Evolutionary conservation across 2,113 vertebrate genomes (phyloP), one percentile per base, ranked within the genome.

Genomic region (Muntiacus muntjak): DNA sequence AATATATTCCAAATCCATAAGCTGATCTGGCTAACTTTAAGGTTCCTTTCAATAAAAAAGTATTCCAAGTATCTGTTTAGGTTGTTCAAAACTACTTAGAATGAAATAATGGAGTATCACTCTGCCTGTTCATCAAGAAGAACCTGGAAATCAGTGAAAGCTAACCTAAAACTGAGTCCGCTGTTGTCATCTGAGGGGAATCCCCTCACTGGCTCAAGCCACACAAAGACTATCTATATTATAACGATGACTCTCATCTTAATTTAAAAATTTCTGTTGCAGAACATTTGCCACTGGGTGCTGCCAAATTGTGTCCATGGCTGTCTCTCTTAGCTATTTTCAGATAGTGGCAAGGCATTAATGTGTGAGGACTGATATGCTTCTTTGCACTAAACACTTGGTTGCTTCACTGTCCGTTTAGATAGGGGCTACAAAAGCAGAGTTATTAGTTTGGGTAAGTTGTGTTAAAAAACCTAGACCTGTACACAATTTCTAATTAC

Each of bases 231-330:
- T 67, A 81, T 88, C 67, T 54, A 55, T n/a, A 76, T 87, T 50
- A 71, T 11, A 90, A 23, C 36, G 50, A 74, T n/a, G 47, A 91
- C 60, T 96, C 55, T 97, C 43, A 97, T 50, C 91, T 94, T 93
- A 84, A 93, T 58, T 93, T 89, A 84, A 91, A 91, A 91, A 45
- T 94, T 82, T 93, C 76, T 91, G 71, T 76, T 88, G 87, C 33
- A 82, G 78, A 95, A 94, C 76, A 91, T 88, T 82, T 97, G 91
- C 85, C 58, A 43, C 40, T 43, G 71, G 54, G 86, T 50, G 45
- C 55, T 96, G 94, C 84, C 71, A 93, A 94, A 83, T 11, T 84
- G 33, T 57, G 71, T 87, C 76, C 83, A 36, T n/a, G n/a, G 60
- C 54, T 89, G 30, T 95, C 45, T 94, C 50, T 54, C 54, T 50